Evolutionary conservation across 23 tunicate genomes (phyloP), one percentile per base, ranked within the genome.

Genomic region (Diplosoma virens): DNA sequence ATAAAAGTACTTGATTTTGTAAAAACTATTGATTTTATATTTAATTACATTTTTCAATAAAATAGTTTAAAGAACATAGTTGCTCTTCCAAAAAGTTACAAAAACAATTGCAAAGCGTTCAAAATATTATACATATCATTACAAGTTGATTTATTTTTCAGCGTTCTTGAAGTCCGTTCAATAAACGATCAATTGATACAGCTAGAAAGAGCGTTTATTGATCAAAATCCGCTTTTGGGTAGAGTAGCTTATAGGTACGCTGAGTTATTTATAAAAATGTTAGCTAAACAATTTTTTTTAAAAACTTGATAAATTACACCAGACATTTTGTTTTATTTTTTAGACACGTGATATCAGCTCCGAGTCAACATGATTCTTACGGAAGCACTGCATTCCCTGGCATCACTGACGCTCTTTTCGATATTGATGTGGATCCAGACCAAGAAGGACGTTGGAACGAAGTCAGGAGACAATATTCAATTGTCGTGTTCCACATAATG

Each of bases 131-230:
- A n/a, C n/a, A n/a, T n/a, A n/a, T n/a, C n/a, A n/a, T n/a, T n/a
- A n/a, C n/a, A n/a, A n/a, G n/a, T n/a, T n/a, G n/a, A n/a, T n/a
- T n/a, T n/a, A n/a, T n/a, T 30, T 58, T 56, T 33, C 84, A 86
- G 93, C 58, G 46, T 22, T 1, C 30, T 60, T 21, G 71, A 37
- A 30, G 65, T 73, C 16, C 79, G 85, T 47, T 63, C 81, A 18
- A 31, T 86, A 4, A 86, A 86, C 35, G 93, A 86, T 80, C 93
- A 86, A 45, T 81, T 86, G 85, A 86, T 86, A 85, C 74, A 79
- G 26, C 28, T 86, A 56, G 93, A 86, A 59, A 52, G 93, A 79
- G 81, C 93, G 2, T 86, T 86, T 36, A 80, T 86, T 73, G 93
- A 86, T 63, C 68, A 32, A 60, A 80, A 86, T 47, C 87, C 87